Base-by-base conservation (phyloP, 2,113 vertebrate genomes). In the Oncorhynchus clarkii region DNA sequence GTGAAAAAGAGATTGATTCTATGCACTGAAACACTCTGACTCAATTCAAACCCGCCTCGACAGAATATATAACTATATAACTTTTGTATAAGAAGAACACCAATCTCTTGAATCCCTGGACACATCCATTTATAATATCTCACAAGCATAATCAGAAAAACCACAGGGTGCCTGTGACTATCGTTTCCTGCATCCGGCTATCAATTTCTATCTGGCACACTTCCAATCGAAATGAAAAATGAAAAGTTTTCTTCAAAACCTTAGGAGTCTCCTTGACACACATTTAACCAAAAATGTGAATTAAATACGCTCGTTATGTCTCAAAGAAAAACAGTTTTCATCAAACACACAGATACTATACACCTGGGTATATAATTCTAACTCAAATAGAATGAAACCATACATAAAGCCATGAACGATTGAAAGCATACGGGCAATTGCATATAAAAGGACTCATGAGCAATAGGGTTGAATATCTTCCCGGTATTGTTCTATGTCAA, bases 191-290 rank as follows among this genome's bases (percentile, higher is more conserved):
- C 59, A 62, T 3, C 5, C 59, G 2, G 9, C n/a, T 62, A 24
- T 62, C 18, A 62, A 62, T 62, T n/a, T n/a, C n/a, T 62, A n/a
- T 62, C 59, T 62, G n/a, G 1, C 59, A n/a, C 59, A 62, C n/a
- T 62, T 62, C 59, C 51, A 1, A 54, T 54, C 3, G 4, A 54
- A 54, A 54, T 54, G 16, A 14, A 16, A 18, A 18, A 62, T 62
- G 59, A 62, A 62, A 31, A 67, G 66, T 67, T 67, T 67, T 5
- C 66, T 67, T 67, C 26, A 67, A 67, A 31, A 31, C 14, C 24
- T 29, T 24, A 7, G 64, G 14, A 18, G 66, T 67, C 66, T 4
- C 29, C 66, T 16, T 31, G 66, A 31, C 59, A 62, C 29, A 6
- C 66, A 34, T 67, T 67, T 67, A 27, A 18, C 16, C 16, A 67